Percentiles rank a stretch among this genome's conserved stretches.
These are phyloP conservation scores for Micrastur ruficollis DNA, from an alignment of 2,797 vertebrate species.

Conservation along the genomic window DNA sequence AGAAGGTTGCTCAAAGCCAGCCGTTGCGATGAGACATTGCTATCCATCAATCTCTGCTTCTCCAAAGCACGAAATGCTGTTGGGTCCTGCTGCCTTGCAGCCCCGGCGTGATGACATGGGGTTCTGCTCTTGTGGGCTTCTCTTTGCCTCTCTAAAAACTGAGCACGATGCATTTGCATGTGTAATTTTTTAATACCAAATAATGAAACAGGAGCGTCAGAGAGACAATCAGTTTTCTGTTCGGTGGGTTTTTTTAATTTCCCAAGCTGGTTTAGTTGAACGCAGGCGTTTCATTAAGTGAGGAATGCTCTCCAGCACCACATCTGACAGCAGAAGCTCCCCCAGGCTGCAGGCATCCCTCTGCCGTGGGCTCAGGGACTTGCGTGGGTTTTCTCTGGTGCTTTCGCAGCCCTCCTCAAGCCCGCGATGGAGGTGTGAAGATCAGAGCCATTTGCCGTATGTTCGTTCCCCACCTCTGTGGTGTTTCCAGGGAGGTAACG, in stretches of 20 bases:
- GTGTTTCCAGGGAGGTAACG: fast-evolving
- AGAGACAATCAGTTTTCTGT: not conserved
- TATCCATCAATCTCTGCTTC: not conserved
- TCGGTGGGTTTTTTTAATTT: not conserved
- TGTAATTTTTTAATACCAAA: not conserved
- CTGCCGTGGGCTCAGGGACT: not conserved
- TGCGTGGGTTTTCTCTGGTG: not conserved
- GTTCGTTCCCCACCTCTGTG: not conserved
- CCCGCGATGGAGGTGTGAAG: not conserved
- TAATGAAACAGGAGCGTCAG: not conserved
- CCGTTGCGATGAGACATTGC: fast-evolving
- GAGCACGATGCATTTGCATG: fast-evolving
- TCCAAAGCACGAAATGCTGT: not conserved
- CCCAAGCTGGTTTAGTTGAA: not conserved
- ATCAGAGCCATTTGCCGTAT: not conserved
- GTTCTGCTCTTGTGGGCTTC: not conserved
- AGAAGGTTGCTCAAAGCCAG: not conserved
- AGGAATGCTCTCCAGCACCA: not conserved
- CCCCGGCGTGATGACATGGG: fast-evolving
- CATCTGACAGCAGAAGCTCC: not conserved
- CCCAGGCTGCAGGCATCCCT: not conserved
- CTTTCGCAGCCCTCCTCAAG: not conserved
- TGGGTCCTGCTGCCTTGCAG: not conserved
- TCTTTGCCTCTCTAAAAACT: not conserved
- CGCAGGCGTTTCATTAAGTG: not conserved